Evolutionary conservation across 2,888 invertebrate genomes (phyloP).

Genomic region (Sminthurides aquaticus): DNA sequence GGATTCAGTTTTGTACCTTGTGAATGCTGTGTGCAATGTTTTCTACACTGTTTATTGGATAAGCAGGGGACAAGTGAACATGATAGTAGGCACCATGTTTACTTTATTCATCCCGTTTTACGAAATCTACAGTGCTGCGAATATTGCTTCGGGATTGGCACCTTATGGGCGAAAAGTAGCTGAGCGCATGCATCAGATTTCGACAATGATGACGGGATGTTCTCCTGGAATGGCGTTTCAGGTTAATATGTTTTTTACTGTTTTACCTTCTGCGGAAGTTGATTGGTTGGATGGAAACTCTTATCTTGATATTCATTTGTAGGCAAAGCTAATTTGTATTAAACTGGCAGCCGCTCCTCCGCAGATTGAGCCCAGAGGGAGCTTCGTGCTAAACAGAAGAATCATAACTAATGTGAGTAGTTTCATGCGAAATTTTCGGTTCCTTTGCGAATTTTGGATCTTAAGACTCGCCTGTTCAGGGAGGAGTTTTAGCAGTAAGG

Average conservation of each 20-base stretch:
- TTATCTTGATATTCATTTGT: neutral
- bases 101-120: neutral
- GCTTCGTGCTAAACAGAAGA: neutral
- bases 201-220: neutral
- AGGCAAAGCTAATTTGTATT: neutral
- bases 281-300: neutral
- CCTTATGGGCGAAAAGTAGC: neutral
- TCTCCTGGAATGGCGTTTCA: neutral
- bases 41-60: neutral
- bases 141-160: neutral
- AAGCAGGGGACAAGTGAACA: neutral
- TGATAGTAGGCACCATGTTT: neutral
- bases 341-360: neutral
- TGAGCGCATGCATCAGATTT: neutral
- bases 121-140: neutral
- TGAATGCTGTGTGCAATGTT: neutral
- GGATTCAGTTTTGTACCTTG: neutral
- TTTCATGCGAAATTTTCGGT: neutral
- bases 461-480: too few species aligned
- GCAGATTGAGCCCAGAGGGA: neutral
- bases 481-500: too few species aligned
- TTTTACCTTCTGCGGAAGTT: neutral
- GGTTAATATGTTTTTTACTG: neutral
- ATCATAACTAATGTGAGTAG: neutral
- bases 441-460: neutral